Conservation (phyloP, 2,797 vertebrate species). For the Hydrolagus colliei region DNA sequence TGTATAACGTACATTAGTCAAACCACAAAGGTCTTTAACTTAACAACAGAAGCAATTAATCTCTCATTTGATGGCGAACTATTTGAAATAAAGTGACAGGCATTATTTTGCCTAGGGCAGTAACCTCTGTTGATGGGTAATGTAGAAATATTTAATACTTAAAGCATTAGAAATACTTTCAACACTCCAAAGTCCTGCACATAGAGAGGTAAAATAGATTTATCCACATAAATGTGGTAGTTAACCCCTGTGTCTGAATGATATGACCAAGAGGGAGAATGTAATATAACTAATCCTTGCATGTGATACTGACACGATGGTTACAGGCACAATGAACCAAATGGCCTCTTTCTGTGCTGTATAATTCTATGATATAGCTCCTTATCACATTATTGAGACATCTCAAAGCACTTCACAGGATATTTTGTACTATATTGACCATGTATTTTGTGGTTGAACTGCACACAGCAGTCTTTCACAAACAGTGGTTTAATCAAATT, state of each 20-base stretch:
- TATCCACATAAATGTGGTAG: background rate
- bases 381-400: too few species aligned
- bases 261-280: too few species aligned
- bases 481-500: too few species aligned
- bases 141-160: background rate
- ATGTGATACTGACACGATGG: too few species aligned
- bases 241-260: background rate
- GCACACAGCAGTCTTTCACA: too few species aligned
- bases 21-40: background rate
- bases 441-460: too few species aligned
- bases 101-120: background rate
- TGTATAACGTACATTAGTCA: background rate
- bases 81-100: background rate
- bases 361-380: too few species aligned
- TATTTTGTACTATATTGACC: too few species aligned
- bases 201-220: background rate
- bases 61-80: background rate
- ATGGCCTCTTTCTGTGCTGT: too few species aligned
- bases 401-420: too few species aligned
- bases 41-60: background rate
- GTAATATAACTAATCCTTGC: too few species aligned
- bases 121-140: background rate
- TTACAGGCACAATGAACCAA: too few species aligned
- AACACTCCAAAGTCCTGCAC: background rate
- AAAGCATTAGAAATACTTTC: background rate